Evolutionary conservation across 1,140 invertebrate species (phyloP).

Genomic region (Scaptomyza pallida): DNA sequence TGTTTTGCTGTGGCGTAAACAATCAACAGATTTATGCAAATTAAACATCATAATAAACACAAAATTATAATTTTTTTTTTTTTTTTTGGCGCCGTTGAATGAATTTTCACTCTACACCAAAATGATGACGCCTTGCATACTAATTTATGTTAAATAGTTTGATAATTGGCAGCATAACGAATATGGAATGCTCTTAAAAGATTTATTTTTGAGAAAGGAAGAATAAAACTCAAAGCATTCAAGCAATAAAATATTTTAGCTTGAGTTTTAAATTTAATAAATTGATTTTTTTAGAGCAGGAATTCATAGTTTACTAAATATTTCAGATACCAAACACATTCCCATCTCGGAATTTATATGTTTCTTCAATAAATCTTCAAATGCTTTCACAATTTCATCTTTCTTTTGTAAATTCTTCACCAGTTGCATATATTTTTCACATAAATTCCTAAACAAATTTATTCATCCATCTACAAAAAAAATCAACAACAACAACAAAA

Average conservation of each 20-base stretch:
- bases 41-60: constrained; percentile 30
- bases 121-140: constrained; percentile 39
- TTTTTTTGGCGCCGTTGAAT: constrained; percentile 36
- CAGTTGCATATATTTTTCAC: background rate
- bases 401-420: background rate
- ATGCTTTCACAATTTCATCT: too few relatives aligned
- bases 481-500: background rate
- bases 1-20: constrained; percentile 28
- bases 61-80: too few relatives aligned
- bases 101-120: constrained; percentile 31
- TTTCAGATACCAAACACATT: background rate
- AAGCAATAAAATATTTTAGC: too few relatives aligned
- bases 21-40: constrained; percentile 52
- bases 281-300: too few relatives aligned
- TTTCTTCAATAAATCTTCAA: too few relatives aligned
- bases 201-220: too few relatives aligned
- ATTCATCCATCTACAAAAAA: too few relatives aligned
- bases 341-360: too few relatives aligned
- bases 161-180: background rate
- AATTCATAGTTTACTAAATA: too few relatives aligned
- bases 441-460: background rate
- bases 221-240: too few relatives aligned
- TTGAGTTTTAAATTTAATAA: too few relatives aligned
- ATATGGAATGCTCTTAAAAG: background rate
- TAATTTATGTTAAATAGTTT: constrained; percentile 34